Percentiles rank a stretch among this genome's conserved stretches.
Conservation (phyloP, 2,113 vertebrate genomes). For the Lepus europaeus region DNA sequence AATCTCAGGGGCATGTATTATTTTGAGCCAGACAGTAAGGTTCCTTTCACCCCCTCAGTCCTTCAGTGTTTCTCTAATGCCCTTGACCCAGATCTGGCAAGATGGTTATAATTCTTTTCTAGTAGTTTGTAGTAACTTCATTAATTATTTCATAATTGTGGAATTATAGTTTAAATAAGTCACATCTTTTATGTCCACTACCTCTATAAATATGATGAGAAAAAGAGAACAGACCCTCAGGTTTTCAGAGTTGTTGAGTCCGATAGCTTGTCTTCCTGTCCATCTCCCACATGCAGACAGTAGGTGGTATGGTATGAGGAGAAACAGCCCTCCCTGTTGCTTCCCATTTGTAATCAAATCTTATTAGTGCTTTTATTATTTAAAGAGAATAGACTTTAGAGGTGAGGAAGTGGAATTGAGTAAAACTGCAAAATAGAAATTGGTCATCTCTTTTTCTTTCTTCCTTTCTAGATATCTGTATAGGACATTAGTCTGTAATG, state of each 20-base stretch:
- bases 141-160: constrained; percentile 36
- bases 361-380: background rate
- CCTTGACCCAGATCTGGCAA: constrained; percentile 42
- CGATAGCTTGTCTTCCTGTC: background rate
- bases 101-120: constrained; percentile 7
- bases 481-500: constrained; percentile 34
- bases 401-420: background rate
- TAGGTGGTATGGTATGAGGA: background rate
- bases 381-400: constrained; percentile 10
- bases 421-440: constrained; percentile 39
- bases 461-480: background rate
- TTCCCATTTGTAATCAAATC: background rate
- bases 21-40: background rate
- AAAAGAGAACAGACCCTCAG: background rate
- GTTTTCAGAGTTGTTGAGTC: constrained; percentile 40
- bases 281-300: background rate
- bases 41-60: background rate
- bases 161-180: constrained; percentile 20
- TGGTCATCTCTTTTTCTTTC: background rate
- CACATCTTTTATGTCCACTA: background rate
- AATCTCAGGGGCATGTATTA: constrained; percentile 18
- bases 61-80: constrained; percentile 10
- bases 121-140: background rate
- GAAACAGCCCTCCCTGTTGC: background rate
- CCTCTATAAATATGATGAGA: background rate